Evolutionary conservation across 1,140 invertebrate species (phyloP).

Genomic region (Euwallacea similis): DNA sequence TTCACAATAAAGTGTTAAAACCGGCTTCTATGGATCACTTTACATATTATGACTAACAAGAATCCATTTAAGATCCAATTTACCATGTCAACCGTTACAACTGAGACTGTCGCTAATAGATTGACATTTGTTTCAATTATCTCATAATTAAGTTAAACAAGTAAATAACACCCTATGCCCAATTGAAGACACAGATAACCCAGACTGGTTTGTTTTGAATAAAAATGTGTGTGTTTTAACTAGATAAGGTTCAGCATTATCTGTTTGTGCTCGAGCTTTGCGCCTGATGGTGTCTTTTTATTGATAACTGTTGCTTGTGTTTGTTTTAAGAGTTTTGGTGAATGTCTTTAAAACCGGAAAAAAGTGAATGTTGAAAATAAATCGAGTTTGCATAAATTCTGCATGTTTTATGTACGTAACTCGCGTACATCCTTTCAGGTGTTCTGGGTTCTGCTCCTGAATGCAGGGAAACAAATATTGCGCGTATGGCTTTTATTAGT

Average conservation of each 20-base stretch:
- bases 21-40: too few relatives aligned
- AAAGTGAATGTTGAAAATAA: background rate
- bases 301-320: too few relatives aligned
- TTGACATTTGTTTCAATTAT: slow-evolving; percentile 39
- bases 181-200: slow-evolving; percentile 30
- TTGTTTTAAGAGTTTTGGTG: too few relatives aligned
- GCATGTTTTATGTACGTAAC: slow-evolving; percentile 5
- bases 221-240: slow-evolving; percentile 22
- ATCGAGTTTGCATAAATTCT: slow-evolving; percentile 8
- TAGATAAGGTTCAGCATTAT: slow-evolving; percentile 18
- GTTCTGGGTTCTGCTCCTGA: slow-evolving; percentile 10
- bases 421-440: slow-evolving; percentile 20
- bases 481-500: background rate
- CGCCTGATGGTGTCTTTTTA: too few relatives aligned
- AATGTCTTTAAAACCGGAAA: background rate
- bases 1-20: too few relatives aligned
- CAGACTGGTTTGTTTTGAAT: background rate
- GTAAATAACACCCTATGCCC: slow-evolving; percentile 34
- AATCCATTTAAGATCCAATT: too few relatives aligned
- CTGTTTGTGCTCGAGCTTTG: background rate
- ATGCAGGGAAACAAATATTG: slow-evolving; percentile 19
- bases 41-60: too few relatives aligned
- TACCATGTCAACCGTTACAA: background rate
- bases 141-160: slow-evolving; percentile 39
- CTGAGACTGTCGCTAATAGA: slow-evolving; percentile 26